Base-by-base conservation (phyloP, 2,888 invertebrate genomes). In the Ferdinandea cuprea region DNA sequence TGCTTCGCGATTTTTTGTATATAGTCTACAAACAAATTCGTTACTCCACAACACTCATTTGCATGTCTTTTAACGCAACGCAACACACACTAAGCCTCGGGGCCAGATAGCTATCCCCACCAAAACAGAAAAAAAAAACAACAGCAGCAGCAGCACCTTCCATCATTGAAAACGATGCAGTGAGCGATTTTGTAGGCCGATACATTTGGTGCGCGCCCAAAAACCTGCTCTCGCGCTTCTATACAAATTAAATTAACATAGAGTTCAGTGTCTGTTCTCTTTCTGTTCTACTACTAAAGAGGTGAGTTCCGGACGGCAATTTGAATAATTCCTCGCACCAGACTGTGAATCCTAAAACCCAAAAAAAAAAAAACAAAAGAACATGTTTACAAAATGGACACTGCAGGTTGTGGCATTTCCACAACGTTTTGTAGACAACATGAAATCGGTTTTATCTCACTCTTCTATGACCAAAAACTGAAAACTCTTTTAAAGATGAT, bases 21-120 rank as follows among this genome's bases (percentile, higher is more conserved):
- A 59, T 71, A 68, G n/a, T n/a, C n/a, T n/a, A n/a, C n/a, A n/a
- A n/a, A n/a, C 13, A 63, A 56, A 81, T 54, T 61, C 44, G n/a
- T 73, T 68, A 68, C 68, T 72, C 83, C 52, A 73, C 84, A 79
- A 73, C 44, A 65, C 79, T 84, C 79, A 84, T 84, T 84, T 84
- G 84, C 84, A 84, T 84, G 84, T 84, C 79, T 79, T 84, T 84
- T 84, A 84, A 84, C 84, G 79, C 84, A 74, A 84, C 79, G 58
- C 72, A 83, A 78, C 83, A 81, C 81, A 81, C 71, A 77, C 77
- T 80, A 69, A 74, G 74, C 81, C 77, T 68, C 59, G 32, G 66
- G 65, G 37, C 65, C 21, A 72, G 61, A 63, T 19, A 32, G 25
- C 9, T 59, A 76, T 61, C 76, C 59, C 81, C 81, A 76, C 69